Conservation (phyloP, 2,797 vertebrate species). For the Anableps anableps region DNA sequence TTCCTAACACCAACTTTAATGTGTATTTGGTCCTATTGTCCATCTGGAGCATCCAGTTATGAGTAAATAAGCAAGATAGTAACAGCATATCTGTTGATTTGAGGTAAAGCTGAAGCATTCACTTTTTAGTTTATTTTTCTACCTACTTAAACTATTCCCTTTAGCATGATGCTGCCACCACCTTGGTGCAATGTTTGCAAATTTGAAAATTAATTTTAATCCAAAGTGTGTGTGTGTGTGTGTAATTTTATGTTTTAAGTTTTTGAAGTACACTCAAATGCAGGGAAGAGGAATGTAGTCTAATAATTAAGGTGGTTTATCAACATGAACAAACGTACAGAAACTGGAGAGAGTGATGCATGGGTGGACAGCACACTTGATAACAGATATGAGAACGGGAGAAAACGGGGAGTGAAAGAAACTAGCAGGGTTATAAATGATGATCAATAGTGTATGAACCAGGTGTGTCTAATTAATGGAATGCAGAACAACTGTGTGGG, state of each 20-base stretch:
- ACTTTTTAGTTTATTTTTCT: not conserved
- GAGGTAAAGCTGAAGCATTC: not conserved
- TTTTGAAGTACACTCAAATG: no score
- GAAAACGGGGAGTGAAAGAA: not conserved
- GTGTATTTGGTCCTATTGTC: not conserved
- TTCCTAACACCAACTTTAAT: not conserved
- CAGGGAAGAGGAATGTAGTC: not conserved
- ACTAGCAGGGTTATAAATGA: not conserved
- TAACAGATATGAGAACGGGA: not conserved
- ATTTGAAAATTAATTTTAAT: not conserved
- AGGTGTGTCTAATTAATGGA: not conserved
- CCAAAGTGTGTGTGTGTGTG: no score
- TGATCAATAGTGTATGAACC: not conserved
- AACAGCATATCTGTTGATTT: not conserved
- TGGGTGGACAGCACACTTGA: not conserved
- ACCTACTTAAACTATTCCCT: not conserved
- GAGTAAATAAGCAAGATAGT: not conserved
- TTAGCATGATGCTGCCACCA: not conserved
- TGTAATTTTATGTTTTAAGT: no score
- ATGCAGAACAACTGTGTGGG: not conserved
- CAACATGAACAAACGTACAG: not conserved
- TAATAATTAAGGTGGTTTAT: not conserved
- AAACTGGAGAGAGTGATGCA: not conserved
- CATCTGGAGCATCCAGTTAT: not conserved
- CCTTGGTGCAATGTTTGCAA: not conserved